phyloP scores from a whole-genome alignment of 2,113 vertebrate genomes.

The Grammomys dolichurus region DNA sequence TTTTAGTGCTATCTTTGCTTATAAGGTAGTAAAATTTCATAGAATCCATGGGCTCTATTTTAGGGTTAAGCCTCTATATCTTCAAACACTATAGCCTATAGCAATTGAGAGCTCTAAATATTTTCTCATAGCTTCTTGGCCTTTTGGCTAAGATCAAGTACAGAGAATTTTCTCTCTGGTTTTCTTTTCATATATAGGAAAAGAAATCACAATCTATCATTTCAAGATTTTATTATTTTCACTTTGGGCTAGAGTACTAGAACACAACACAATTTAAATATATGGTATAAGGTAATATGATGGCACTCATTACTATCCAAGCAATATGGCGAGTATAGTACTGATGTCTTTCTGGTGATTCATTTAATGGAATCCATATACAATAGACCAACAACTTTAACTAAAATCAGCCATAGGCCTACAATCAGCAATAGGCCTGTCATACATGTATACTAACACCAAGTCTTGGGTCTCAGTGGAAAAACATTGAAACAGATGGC shows the following conservation, averaged over 20 bases:
- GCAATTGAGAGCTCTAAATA: background rate
- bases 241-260: background rate
- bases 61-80: background rate
- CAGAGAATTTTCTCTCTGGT: background rate
- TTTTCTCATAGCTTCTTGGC: background rate
- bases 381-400: background rate
- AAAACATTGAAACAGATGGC: no score
- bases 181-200: background rate
- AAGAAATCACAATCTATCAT: background rate
- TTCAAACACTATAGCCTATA: background rate
- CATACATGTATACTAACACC: no score
- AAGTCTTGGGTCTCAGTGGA: no score
- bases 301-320: background rate
- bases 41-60: constrained; percentile 13
- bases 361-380: background rate
- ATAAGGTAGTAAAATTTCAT: background rate
- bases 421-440: no score
- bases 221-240: background rate
- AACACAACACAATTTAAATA: constrained; percentile 3
- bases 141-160: background rate
- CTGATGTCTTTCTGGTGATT: background rate
- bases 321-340: background rate
- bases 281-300: background rate
- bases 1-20: background rate
- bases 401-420: no score